Evolutionary conservation across 1,140 invertebrate genomes (phyloP).

Genomic region (Pachyrhynchus sulphureomaculatus): DNA sequence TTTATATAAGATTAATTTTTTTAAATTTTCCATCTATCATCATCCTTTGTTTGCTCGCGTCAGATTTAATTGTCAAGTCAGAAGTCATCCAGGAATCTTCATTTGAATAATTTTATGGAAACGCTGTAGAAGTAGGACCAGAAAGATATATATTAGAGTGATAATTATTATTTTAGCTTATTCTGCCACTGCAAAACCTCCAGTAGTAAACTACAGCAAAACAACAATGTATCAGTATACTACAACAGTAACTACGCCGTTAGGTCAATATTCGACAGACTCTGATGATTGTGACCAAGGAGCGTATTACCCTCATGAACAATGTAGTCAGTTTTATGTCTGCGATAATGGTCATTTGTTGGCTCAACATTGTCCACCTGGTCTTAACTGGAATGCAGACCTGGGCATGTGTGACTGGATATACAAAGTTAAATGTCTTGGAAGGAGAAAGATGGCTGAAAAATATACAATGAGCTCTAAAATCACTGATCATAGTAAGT

Average conservation of each 20-base stretch:
- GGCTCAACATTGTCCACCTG: conserved; percentile 67
- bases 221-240: conserved; percentile 19
- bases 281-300: conserved; percentile 56
- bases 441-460: conserved; percentile 36
- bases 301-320: conserved; percentile 60
- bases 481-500: conserved; percentile 10
- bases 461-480: conserved; percentile 19
- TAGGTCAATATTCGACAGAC: conserved; percentile 4
- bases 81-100: too few relatives aligned
- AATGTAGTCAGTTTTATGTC: conserved; percentile 67
- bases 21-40: too few relatives aligned
- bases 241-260: conserved; percentile 8
- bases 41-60: too few relatives aligned
- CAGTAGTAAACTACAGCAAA: conserved; percentile 16
- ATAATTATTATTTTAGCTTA: conserved; percentile 8
- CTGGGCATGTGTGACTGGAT: conserved; percentile 70
- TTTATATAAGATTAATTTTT: too few relatives aligned
- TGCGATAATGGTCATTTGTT: conserved; percentile 69
- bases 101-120: too few relatives aligned
- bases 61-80: too few relatives aligned
- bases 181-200: conserved; percentile 3
- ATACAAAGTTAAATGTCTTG: conserved; percentile 53
- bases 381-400: conserved; percentile 66
- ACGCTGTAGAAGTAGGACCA: too few relatives aligned
- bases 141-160: too few relatives aligned